Evolutionary conservation across 1,140 invertebrate genomes (phyloP).

Genomic region (Apolygus lucorum): DNA sequence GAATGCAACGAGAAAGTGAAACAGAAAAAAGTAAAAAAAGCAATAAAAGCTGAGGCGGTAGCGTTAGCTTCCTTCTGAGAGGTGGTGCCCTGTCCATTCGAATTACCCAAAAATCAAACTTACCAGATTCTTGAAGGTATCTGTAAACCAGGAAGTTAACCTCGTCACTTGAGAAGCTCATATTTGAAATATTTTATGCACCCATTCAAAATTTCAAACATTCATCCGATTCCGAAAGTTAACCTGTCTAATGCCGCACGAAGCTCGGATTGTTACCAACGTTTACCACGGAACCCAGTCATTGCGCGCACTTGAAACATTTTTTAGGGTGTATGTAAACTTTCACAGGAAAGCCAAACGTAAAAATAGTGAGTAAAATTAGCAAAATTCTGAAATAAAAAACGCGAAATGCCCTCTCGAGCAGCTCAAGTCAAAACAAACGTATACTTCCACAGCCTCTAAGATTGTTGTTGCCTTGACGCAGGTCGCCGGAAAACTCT

Average conservation of each 20-base stretch:
- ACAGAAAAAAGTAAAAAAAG: background rate
- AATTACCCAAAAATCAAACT: constrained; percentile 29
- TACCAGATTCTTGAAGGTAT: constrained; percentile 97
- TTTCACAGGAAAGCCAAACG: background rate
- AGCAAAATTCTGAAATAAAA: background rate
- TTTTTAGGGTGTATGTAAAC: no score
- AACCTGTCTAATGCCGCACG: background rate
- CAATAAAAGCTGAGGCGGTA: background rate
- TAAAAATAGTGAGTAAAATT: background rate
- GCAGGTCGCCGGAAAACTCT: no score
- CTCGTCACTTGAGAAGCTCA: constrained; percentile 99
- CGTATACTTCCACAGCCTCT: background rate
- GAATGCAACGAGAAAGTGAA: background rate
- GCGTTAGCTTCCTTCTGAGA: background rate
- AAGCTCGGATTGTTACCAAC: background rate
- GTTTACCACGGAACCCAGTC: background rate
- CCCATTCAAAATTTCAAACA: background rate
- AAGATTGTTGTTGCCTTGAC: no score
- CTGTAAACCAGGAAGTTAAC: constrained; percentile 98
- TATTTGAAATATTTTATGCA: constrained; percentile 39
- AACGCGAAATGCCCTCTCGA: background rate
- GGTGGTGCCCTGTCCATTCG: background rate
- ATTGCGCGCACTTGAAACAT: no score
- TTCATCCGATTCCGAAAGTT: constrained; percentile 1
- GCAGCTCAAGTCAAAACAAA: background rate